Evolutionary conservation across 2,113 vertebrate species (phyloP).

Genomic region (Archilochus colubris): DNA sequence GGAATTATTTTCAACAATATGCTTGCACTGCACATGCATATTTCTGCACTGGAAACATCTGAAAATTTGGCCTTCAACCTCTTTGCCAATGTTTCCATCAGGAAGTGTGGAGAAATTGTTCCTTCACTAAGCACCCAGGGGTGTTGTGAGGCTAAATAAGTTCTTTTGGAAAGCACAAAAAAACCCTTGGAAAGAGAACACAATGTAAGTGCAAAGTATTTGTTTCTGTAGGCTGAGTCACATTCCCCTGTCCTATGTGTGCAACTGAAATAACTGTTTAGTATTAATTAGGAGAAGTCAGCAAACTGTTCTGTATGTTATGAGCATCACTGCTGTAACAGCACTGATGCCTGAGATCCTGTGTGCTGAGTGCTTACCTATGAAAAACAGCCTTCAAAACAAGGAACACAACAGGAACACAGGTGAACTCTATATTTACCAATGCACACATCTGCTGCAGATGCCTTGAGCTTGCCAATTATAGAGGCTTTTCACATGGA

Average conservation of each 20-base stretch:
- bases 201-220: background rate
- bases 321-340: background rate
- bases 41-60: background rate
- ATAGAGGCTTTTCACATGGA: background rate
- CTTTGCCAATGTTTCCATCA: constrained; percentile 1
- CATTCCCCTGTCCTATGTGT: background rate
- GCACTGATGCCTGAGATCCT: background rate
- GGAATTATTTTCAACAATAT: background rate
- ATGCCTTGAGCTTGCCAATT: background rate
- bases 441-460: background rate
- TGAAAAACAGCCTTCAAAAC: background rate
- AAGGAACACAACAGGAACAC: background rate
- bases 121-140: background rate
- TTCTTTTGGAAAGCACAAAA: background rate
- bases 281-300: constrained; percentile 1
- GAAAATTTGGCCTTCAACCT: background rate
- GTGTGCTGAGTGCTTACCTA: background rate
- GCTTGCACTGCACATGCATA: background rate
- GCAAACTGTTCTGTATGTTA: background rate
- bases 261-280: constrained; percentile 30
- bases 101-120: background rate
- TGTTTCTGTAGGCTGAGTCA: constrained; percentile 4
- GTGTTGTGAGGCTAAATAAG: background rate
- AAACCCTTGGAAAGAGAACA: constrained; percentile 10
- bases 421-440: background rate